These are phyloP conservation scores for Marronus borbonicus DNA, from an alignment of 2,888 invertebrate species.

Conservation along the genomic window DNA sequence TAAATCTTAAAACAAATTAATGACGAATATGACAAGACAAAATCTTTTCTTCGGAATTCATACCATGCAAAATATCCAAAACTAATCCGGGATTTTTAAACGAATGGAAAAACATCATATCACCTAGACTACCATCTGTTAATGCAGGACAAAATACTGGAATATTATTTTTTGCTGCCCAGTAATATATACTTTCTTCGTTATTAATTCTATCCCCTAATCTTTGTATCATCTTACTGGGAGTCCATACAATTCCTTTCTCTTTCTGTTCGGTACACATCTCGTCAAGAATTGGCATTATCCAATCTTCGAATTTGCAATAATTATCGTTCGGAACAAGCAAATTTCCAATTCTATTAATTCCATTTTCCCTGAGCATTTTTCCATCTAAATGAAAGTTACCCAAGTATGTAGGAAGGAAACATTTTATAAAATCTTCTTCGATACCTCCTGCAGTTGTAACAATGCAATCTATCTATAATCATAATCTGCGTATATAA, in stretches of 20 bases:
- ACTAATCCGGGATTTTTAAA: constrained; percentile 93
- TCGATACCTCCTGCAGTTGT: constrained; percentile 98
- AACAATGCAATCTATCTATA: constrained; percentile 93
- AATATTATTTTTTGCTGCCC: constrained; percentile 97
- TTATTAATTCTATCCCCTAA: constrained; percentile 94
- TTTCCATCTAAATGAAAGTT: constrained; percentile 90
- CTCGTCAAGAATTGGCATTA: constrained; percentile 92
- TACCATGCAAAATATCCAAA: constrained; percentile 91
- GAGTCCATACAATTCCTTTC: constrained; percentile 88
- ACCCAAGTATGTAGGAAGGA: constrained; percentile 95
- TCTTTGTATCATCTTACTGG: constrained; percentile 87
- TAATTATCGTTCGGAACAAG: constrained; percentile 99
- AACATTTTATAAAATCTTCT: constrained; percentile 98
- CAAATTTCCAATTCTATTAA: constrained; percentile 90
- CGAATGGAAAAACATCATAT: constrained; percentile 99
- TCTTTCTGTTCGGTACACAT: constrained; percentile 91
- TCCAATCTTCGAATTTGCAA: constrained; percentile 97
- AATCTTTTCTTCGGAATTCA: constrained; percentile 2
- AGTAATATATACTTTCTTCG: constrained; percentile 94
- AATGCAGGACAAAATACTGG: constrained; percentile 98
- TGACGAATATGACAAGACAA: not conserved
- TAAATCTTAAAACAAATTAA: constrained; percentile 77
- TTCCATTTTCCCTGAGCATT: constrained; percentile 85
- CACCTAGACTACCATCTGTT: constrained; percentile 97
- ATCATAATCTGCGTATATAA: constrained; percentile 20